These are phyloP conservation scores for Aerospiza tachiro DNA, from an alignment of 2,797 vertebrate genomes.

Conservation along the genomic window DNA sequence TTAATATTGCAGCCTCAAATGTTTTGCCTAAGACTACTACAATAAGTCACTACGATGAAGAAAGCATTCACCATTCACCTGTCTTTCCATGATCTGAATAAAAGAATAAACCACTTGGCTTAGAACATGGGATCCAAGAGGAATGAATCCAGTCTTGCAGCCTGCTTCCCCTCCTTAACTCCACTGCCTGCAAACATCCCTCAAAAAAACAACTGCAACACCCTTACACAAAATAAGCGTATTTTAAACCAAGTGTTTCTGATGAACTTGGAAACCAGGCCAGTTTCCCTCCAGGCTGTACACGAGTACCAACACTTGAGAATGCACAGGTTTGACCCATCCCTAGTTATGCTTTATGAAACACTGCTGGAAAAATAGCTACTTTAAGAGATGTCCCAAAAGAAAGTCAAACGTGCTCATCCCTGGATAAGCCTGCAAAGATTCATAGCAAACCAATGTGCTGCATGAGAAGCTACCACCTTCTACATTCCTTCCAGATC, in stretches of 20 bases:
- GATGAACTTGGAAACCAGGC: neutral
- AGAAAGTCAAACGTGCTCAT: neutral
- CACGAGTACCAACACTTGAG: neutral
- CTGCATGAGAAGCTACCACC: neutral
- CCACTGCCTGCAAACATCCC: neutral
- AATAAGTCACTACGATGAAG: neutral
- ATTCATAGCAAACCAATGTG: fast-evolving
- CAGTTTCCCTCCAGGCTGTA: neutral
- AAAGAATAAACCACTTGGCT: neutral
- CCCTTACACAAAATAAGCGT: neutral
- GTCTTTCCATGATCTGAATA: neutral
- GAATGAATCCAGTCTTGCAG: neutral
- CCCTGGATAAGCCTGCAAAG: neutral
- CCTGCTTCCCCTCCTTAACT: neutral
- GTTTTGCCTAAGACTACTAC: neutral
- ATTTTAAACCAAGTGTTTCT: slow-evolving; percentile 34
- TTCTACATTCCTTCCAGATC: neutral
- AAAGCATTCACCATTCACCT: neutral
- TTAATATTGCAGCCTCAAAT: neutral
- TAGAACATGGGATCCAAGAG: neutral
- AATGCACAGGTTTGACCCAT: neutral
- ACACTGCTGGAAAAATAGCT: neutral
- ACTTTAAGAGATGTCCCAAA: neutral
- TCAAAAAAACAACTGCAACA: slow-evolving; percentile 5
- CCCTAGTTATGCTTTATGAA: neutral